Evolutionary conservation across 2,113 vertebrate species (phyloP).

Genomic region (Dromaius novaehollandiae): DNA sequence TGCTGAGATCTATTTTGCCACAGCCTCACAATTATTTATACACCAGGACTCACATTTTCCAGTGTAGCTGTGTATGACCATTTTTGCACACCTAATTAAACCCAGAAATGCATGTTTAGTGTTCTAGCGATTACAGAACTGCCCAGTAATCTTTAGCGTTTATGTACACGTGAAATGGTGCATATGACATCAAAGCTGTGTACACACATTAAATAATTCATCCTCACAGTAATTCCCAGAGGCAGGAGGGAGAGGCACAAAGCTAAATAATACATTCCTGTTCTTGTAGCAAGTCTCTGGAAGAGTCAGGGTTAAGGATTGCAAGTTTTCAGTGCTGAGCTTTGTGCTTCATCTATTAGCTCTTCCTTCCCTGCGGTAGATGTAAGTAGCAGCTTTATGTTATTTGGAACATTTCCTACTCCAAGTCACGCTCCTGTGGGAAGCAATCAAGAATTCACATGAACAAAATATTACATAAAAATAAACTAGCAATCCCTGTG

Average conservation of each 20-base stretch:
- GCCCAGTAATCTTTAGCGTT: constrained; percentile 20
- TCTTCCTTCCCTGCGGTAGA: background rate
- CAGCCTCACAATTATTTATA: background rate
- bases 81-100: constrained; percentile 50
- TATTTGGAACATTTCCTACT: constrained; percentile 37
- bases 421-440: constrained; percentile 27
- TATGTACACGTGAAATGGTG: constrained; percentile 45
- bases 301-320: background rate
- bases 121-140: background rate
- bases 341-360: constrained; percentile 5
- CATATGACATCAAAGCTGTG: constrained; percentile 34
- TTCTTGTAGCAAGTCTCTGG: background rate
- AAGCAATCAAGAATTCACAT: background rate
- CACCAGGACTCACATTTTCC: constrained; percentile 25
- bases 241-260: background rate
- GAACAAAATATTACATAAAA: constrained; percentile 20
- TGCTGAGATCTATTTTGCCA: background rate
- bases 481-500: background rate
- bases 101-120: constrained; percentile 9
- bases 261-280: background rate
- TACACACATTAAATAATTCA: constrained; percentile 58
- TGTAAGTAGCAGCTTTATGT: background rate
- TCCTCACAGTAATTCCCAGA: background rate
- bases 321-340: background rate
- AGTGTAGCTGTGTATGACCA: background rate